Conservation (phyloP, 2,797 vertebrate species). For the Enteromius treurensis region DNA sequence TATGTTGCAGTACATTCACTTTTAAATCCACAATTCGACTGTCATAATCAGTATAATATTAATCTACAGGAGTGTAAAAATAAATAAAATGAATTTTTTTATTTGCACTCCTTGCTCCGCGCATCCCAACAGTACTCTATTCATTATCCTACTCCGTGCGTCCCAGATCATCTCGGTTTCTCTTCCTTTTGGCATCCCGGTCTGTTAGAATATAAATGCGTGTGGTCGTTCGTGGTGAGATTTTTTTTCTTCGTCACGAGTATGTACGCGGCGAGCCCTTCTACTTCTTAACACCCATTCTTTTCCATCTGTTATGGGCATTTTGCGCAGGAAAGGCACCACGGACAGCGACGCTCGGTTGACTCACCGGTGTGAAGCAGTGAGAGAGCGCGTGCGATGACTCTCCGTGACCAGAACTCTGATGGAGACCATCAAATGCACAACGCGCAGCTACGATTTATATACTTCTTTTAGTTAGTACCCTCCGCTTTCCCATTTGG, state of each 20-base stretch:
- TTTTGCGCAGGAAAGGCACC: constrained; percentile 51
- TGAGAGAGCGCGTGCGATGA: constrained; percentile 32
- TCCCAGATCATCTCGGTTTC: neutral
- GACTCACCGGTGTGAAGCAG: constrained; percentile 18
- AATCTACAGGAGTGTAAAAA: neutral
- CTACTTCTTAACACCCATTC: constrained; percentile 26
- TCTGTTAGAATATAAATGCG: constrained; percentile 63
- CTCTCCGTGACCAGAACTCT: constrained; percentile 42
- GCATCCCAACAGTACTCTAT: neutral
- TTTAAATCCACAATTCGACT: neutral
- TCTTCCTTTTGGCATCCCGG: constrained; percentile 51
- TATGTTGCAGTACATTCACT: neutral
- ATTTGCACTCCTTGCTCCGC: neutral
- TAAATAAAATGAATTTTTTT: neutral
- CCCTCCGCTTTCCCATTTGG: neutral
- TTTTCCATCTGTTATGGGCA: constrained; percentile 28
- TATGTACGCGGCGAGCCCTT: constrained; percentile 28
- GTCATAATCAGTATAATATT: neutral
- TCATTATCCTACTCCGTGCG: neutral
- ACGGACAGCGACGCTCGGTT: constrained; percentile 57
- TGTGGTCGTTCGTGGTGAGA: constrained; percentile 67
- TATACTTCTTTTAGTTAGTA: neutral
- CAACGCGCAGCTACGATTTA: neutral
- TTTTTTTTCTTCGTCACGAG: constrained; percentile 26
- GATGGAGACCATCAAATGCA: constrained; percentile 10